phyloP scores from a whole-genome alignment of 2,888 invertebrate species.

The Epistrophella euchroma region DNA sequence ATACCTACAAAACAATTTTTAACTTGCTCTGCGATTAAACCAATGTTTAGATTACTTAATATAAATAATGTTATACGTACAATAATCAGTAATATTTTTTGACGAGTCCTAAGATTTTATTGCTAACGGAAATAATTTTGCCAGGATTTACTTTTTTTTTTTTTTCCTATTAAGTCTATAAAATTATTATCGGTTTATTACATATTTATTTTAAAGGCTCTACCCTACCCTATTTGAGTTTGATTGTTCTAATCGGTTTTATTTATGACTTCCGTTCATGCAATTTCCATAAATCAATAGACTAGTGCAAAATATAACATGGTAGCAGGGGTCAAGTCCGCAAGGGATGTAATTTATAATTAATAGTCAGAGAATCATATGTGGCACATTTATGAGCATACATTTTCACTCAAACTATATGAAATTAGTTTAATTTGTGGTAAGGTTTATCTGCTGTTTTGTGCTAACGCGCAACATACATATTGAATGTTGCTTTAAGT shows the following conservation, averaged over 20 bases:
- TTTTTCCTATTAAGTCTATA: not conserved
- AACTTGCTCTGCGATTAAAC: not conserved
- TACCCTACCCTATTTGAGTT: not conserved
- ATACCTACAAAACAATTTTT: not conserved
- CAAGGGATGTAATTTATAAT: slow-evolving; percentile 76
- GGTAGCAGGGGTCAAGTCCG: slow-evolving; percentile 64
- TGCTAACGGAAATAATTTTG: not conserved
- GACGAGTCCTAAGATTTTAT: not conserved
- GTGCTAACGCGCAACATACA: slow-evolving; percentile 32
- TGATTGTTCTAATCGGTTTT: slow-evolving; percentile 48
- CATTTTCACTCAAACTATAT: slow-evolving; percentile 77
- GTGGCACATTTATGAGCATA: slow-evolving; percentile 77
- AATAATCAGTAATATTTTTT: not conserved
- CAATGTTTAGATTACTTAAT: not conserved
- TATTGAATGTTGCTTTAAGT: slow-evolving; percentile 10
- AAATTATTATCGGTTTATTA: not conserved
- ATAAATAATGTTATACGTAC: not conserved
- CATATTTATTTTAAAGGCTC: not conserved
- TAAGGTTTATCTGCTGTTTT: slow-evolving; percentile 56
- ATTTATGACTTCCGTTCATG: slow-evolving; percentile 67
- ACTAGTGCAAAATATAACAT: slow-evolving; percentile 51
- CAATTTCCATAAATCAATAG: slow-evolving; percentile 65
- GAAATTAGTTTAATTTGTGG: slow-evolving; percentile 77
- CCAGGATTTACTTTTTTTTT: not conserved
- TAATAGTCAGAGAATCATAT: slow-evolving; percentile 78